These are phyloP conservation scores for Cephonodes hylas DNA, from an alignment of 2,888 invertebrate species.

Conservation along the genomic window DNA sequence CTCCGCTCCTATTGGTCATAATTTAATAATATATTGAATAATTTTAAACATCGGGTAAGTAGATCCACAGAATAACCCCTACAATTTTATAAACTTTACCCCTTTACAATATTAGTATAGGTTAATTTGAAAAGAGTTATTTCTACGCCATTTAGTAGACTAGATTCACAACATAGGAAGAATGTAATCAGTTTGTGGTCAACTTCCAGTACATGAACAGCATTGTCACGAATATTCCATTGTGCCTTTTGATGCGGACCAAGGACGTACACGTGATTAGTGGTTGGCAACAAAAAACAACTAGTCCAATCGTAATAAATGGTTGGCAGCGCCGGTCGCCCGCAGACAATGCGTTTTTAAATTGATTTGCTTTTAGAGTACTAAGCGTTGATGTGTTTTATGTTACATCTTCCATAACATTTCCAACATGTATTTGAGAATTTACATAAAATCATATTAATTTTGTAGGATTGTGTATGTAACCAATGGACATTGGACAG, in stretches of 20 bases:
- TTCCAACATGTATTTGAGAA: neutral
- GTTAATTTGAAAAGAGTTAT: too few species aligned
- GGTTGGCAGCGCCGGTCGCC: conserved; percentile 1
- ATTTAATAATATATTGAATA: too few species aligned
- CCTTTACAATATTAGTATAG: too few species aligned
- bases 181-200: neutral
- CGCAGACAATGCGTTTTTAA: neutral
- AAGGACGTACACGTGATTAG: conserved; percentile 43
- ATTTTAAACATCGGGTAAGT: too few species aligned
- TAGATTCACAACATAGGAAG: neutral
- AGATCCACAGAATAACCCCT: too few species aligned
- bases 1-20: too few species aligned
- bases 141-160: neutral
- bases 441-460: neutral
- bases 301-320: neutral
- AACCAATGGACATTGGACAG: neutral
- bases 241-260: conserved; percentile 41
- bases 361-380: neutral
- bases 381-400: neutral
- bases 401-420: neutral
- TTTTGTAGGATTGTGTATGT: neutral
- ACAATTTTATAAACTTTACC: neutral
- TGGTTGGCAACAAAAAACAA: conserved; percentile 22
- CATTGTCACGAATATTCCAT: conserved; percentile 28
- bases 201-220: conserved; percentile 10